Evolutionary conservation across 1,140 invertebrate genomes (phyloP).

Genomic region (Yoshiicerus persimilis): DNA sequence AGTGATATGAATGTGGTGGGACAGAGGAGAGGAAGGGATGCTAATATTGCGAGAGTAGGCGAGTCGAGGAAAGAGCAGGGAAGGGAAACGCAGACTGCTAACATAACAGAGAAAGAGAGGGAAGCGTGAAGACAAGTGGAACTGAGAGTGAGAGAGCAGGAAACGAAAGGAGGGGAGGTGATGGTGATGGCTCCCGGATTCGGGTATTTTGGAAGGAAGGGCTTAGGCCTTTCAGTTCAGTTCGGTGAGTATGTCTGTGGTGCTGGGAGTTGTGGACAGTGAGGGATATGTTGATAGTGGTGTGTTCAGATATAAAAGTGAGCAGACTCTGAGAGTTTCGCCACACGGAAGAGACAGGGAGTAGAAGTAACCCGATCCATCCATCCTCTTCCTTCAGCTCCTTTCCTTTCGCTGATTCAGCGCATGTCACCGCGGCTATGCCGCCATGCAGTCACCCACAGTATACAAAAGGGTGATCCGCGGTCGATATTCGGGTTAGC

Average conservation of each 20-base stretch:
- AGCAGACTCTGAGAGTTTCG: not conserved
- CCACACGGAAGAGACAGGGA: not conserved
- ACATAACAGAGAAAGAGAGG: not conserved
- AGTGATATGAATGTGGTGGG: no score
- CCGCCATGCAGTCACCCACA: constrained; percentile 17
- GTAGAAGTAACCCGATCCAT: not conserved
- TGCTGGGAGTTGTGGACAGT: not conserved
- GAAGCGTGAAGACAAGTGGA: not conserved
- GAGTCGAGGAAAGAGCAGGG: not conserved
- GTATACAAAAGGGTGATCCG: constrained; percentile 34
- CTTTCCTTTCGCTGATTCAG: not conserved
- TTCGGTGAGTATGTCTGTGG: not conserved
- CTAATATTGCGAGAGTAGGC: no score
- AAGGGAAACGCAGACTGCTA: not conserved
- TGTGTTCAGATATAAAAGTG: not conserved
- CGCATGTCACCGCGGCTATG: constrained; percentile 13
- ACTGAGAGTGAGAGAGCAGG: no score
- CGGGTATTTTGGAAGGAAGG: constrained; percentile 32
- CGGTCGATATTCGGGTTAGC: constrained; percentile 41
- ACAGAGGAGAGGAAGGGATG: not conserved
- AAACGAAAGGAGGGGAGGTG: constrained; percentile 5
- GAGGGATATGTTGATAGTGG: not conserved
- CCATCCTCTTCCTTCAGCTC: constrained; percentile 9
- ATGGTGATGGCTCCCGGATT: constrained; percentile 8
- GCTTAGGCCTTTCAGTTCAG: not conserved